A percentile compares a stretch with the other conserved stretches of the same genome.
Conservation (phyloP, 2,888 invertebrate species). For the Eristalis intricaria region DNA sequence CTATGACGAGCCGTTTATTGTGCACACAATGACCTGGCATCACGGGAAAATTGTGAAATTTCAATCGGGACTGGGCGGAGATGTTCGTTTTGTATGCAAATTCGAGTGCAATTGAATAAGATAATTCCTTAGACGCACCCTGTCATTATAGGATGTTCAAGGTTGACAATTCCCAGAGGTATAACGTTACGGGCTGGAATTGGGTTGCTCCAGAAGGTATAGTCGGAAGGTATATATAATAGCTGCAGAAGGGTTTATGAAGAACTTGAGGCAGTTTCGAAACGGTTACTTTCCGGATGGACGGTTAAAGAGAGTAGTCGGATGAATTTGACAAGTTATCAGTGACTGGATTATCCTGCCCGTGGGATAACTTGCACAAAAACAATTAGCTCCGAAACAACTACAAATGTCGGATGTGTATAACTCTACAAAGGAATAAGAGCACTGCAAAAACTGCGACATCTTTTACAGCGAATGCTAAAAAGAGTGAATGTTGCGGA, state of each 20-base stretch:
- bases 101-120: slow-evolving; percentile 44
- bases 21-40: slow-evolving; percentile 42
- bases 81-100: slow-evolving; percentile 60
- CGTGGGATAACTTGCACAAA: too few relatives aligned
- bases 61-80: slow-evolving; percentile 29
- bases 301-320: not conserved
- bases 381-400: too few relatives aligned
- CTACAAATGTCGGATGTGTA: too few relatives aligned
- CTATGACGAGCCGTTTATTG: slow-evolving; percentile 23
- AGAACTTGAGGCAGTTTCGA: not conserved
- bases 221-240: too few relatives aligned
- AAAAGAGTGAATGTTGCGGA: too few relatives aligned
- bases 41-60: slow-evolving; percentile 41
- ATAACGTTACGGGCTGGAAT: slow-evolving; percentile 35
- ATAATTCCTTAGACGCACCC: slow-evolving; percentile 39
- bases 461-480: too few relatives aligned
- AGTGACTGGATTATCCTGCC: not conserved
- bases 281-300: not conserved
- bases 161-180: slow-evolving; percentile 45
- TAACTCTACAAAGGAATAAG: too few relatives aligned
- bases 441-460: too few relatives aligned
- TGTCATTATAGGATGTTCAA: slow-evolving; percentile 15
- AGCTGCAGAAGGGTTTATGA: not conserved
- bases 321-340: not conserved
- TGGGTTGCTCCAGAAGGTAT: slow-evolving; percentile 6